Base-by-base conservation (phyloP, 2,888 invertebrate genomes). In the Melieria picta region DNA sequence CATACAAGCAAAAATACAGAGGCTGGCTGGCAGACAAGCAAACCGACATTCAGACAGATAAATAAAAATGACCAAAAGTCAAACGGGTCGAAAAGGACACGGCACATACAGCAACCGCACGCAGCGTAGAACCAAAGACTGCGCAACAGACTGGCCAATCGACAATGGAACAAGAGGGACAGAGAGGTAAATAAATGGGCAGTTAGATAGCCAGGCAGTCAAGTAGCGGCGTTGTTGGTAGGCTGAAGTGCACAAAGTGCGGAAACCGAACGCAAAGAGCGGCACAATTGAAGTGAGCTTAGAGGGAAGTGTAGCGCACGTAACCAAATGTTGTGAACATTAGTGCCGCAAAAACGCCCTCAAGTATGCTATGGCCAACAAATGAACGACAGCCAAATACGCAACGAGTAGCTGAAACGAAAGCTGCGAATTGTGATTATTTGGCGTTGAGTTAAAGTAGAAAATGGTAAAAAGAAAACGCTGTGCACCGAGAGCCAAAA, bases 1-100 rank as follows among this genome's bases (percentile, higher is more conserved):
- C 30, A 30, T 30, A 30, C 3, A 30, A 30, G 30, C 30, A 30
- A 30, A 30, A 30, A 30, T 30, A 30, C 30, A 30, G 30, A 30
- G 30, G 30, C 30, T 30, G 30, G 3, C 30, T 30, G 30, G 30
- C 30, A 30, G 30, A 30, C 30, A 30, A 30, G 30, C 30, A 30
- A 30, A 30, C 30, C 2, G 30, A 30, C 30, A 30, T 3, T 30
- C 30, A 30, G 30, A 30, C 30, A 11, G 30, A 13, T 47, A 13
- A 6, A 48, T 45, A 45, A 50, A 50, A 64, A 64, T 70, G 64
- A 58, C 47, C 69, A 70, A 64, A 64, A 63, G 69, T 58, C 58
- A 70, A 63, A 57, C 64, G 69, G 30, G n/a, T 50, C 64, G 48
- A n/a, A 47, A 58, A 43, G 55, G 16, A 7, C 42, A 16, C 9